Percentiles rank a stretch among this genome's conserved stretches.
These are phyloP conservation scores for Pterois miles DNA, from an alignment of 2,797 vertebrate genomes.

Conservation along the genomic window DNA sequence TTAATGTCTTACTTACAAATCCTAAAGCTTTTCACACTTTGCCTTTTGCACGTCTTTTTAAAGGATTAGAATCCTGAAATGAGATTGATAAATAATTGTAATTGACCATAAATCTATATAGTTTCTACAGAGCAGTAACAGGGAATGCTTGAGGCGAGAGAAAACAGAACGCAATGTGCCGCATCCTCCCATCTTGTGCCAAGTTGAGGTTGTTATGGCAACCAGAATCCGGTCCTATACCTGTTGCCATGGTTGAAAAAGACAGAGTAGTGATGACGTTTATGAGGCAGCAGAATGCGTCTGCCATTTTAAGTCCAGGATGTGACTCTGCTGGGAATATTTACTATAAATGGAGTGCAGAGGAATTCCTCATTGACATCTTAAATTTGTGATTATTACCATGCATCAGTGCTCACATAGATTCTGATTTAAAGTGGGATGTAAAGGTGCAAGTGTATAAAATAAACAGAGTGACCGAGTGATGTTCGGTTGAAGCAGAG, in stretches of 20 bases:
- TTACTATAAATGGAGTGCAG: constrained; percentile 36
- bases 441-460: neutral
- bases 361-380: constrained; percentile 20
- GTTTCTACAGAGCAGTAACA: constrained; percentile 18
- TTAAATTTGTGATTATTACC: neutral
- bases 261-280: constrained; percentile 73
- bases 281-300: constrained; percentile 60
- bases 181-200: constrained; percentile 70
- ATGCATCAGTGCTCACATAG: neutral
- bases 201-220: constrained; percentile 83
- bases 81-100: constrained; percentile 40
- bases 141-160: constrained; percentile 30
- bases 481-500: neutral
- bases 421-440: constrained; percentile 2
- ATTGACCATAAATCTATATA: constrained; percentile 23
- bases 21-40: constrained; percentile 52
- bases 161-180: constrained; percentile 60
- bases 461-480: constrained; percentile 5
- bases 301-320: constrained; percentile 68
- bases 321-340: constrained; percentile 46
- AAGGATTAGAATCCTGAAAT: constrained; percentile 48
- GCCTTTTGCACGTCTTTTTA: constrained; percentile 33
- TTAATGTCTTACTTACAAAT: constrained; percentile 72
- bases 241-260: constrained; percentile 83
- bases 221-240: constrained; percentile 74